phyloP scores from a whole-genome alignment of 2,797 vertebrate species.

The Gambusia yucatana region DNA sequence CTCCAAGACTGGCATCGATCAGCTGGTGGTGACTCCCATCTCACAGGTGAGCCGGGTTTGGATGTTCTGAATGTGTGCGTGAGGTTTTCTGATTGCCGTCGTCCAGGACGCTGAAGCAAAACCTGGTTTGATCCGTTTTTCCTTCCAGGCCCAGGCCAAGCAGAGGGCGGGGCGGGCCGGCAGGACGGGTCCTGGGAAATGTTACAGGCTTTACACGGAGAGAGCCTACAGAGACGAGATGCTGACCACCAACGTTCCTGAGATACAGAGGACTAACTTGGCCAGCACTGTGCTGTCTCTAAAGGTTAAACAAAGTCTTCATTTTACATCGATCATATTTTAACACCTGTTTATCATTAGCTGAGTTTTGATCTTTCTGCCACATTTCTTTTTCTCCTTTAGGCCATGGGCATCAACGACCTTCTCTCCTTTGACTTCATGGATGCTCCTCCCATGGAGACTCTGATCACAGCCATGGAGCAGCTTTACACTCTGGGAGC shows the following conservation, averaged over 20 bases:
- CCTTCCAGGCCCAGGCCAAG: conserved; percentile 92
- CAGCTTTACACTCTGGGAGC: conserved; percentile 97
- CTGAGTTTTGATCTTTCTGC: background rate
- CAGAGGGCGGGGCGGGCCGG: conserved; percentile 96
- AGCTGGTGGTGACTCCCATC: conserved; percentile 97
- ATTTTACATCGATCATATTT: background rate
- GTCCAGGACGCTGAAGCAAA: background rate
- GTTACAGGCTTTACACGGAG: conserved; percentile 94
- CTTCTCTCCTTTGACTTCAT: conserved; percentile 98
- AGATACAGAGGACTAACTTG: conserved; percentile 98
- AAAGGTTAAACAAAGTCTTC: conserved; percentile 82
- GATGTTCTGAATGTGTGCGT: too few species aligned
- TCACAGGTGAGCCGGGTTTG: conserved; percentile 85
- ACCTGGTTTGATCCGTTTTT: background rate
- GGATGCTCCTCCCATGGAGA: conserved; percentile 99
- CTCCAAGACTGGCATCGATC: conserved; percentile 98
- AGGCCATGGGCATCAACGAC: conserved; percentile 99
- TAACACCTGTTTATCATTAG: too few species aligned
- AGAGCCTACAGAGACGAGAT: conserved; percentile 97
- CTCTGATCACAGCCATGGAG: conserved; percentile 98
- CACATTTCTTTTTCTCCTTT: conserved; percentile 10
- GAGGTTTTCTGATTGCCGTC: background rate
- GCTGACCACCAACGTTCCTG: conserved; percentile 97
- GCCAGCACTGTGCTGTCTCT: conserved; percentile 97
- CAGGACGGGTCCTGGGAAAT: conserved; percentile 94